phyloP scores from a whole-genome alignment of 2,888 invertebrate species.

The Laothoe populi region DNA sequence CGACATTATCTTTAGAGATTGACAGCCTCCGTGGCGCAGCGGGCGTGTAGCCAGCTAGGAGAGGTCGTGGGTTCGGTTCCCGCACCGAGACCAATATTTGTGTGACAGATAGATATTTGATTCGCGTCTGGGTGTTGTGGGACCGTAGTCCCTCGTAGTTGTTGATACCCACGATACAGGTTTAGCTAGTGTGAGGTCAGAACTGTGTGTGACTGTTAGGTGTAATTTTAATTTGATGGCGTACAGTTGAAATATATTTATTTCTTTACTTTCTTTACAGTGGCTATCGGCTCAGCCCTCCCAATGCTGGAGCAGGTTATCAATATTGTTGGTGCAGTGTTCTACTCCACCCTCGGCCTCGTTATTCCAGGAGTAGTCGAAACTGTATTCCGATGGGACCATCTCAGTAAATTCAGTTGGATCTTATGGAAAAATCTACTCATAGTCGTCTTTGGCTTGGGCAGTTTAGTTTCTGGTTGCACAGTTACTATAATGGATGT shows the following conservation, averaged over 20 bases:
- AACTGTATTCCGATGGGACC: conserved; percentile 88
- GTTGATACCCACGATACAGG: too few species aligned
- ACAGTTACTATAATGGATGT: conserved; percentile 75
- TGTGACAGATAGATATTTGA: too few species aligned
- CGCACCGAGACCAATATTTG: too few species aligned
- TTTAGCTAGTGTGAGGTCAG: too few species aligned
- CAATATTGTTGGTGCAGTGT: conserved; percentile 80
- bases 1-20: too few species aligned
- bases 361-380: conserved; percentile 90
- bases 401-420: conserved; percentile 88
- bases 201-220: too few species aligned
- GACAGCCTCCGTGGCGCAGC: too few species aligned
- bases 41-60: too few species aligned
- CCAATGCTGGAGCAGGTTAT: conserved; percentile 79
- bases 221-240: too few species aligned
- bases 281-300: conserved; percentile 75
- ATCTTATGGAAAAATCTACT: conserved; percentile 87
- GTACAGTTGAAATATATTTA: background rate
- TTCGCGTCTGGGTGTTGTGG: too few species aligned
- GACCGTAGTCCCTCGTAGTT: too few species aligned
- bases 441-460: conserved; percentile 85
- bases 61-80: too few species aligned
- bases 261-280: conserved; percentile 51
- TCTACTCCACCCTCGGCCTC: conserved; percentile 90
- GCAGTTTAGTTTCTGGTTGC: conserved; percentile 87